These are phyloP conservation scores for Euphydryas editha DNA, from an alignment of 2,888 invertebrate genomes.

Conservation along the genomic window DNA sequence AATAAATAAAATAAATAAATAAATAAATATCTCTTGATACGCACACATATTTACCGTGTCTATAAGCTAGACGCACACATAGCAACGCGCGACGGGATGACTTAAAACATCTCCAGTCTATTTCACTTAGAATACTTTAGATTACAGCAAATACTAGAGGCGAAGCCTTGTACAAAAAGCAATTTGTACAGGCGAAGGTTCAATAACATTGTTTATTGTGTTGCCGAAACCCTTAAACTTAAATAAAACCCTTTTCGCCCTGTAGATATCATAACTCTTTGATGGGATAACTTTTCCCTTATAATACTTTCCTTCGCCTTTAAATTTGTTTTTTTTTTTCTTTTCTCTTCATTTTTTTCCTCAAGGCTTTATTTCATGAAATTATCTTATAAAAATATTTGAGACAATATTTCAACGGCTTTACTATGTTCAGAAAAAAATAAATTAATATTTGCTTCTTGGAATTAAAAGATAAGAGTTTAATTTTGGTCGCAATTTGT, in stretches of 20 bases:
- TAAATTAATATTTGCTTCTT: background rate
- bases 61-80: too few relatives aligned
- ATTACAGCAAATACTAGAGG: background rate
- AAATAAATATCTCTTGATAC: too few relatives aligned
- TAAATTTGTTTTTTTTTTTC: slow-evolving; percentile 38
- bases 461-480: background rate
- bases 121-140: background rate
- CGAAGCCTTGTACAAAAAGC: slow-evolving; percentile 13
- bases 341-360: slow-evolving; percentile 23
- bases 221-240: slow-evolving; percentile 32
- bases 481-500: background rate
- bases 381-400: slow-evolving; percentile 20
- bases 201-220: slow-evolving; percentile 40
- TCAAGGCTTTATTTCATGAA: slow-evolving; percentile 24
- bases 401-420: background rate
- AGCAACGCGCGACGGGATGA: too few relatives aligned
- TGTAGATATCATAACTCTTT: slow-evolving; percentile 42
- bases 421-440: too few relatives aligned
- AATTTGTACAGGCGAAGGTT: slow-evolving; percentile 29
- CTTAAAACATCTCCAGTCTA: background rate
- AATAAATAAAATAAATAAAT: too few relatives aligned
- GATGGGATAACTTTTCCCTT: slow-evolving; percentile 44
- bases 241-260: slow-evolving; percentile 35
- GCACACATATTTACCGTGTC: too few relatives aligned
- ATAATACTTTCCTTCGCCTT: slow-evolving; percentile 39